Evolutionary conservation across 1,140 invertebrate genomes (phyloP), one percentile per base, ranked within the genome.

Genomic region (Papilio aristodemus): DNA sequence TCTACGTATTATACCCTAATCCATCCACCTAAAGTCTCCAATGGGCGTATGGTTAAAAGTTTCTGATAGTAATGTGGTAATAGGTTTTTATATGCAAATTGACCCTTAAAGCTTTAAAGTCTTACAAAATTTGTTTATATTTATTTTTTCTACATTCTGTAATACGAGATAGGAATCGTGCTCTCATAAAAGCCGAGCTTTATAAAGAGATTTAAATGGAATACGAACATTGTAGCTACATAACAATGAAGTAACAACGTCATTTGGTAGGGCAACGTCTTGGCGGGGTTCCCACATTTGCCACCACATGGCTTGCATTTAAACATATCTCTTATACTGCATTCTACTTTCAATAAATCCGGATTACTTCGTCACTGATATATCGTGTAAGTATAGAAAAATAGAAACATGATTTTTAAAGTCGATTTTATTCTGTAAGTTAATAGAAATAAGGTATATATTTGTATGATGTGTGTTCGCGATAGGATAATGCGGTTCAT

Each of bases 221-320:
- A 66, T 66, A 66, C 63, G 71, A 68, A 38, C 72, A 71, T 62
- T 78, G 78, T 79, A 84, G 81, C 77, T 72, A 76, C 71, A 77
- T 76, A 83, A 90, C 89, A 90, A 90, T 87, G 78, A 82, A 83
- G 80, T 86, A 88, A 87, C 85, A 78, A 84, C 85, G 72, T 88
- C 83, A 84, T 91, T 81, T 86, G 87, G 80, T 84, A 76, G 83
- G 76, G 83, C 83, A 86, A 79, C 78, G 72, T 86, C 83, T 90
- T 89, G 89, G 89, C 86, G 86, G 84, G 81, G 84, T 90, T 91
- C 89, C 87, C 89, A 90, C 87, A 91, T 88, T 87, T 81, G 80
- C 80, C 76, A 86, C 86, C 86, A 91, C 89, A 86, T 90, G 86
- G 83, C 73, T 82, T 77, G 79, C 77, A 86, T 86, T 84, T 81